Base-by-base conservation (phyloP, 2,113 vertebrate genomes). In the Cryptotis parvus region DNA sequence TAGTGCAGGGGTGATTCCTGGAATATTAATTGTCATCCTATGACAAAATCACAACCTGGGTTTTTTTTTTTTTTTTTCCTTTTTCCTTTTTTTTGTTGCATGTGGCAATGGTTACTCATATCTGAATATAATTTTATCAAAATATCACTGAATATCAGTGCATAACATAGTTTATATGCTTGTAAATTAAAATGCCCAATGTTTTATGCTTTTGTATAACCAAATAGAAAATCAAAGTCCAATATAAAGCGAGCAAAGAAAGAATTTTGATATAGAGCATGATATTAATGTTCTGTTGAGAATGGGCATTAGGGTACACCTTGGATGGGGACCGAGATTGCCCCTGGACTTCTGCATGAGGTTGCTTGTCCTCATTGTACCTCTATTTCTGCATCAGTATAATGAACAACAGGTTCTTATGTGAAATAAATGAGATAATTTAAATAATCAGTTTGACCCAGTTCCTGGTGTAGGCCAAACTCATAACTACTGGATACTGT, bases 11-110 rank as follows among this genome's bases (percentile, higher is more conserved):
- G 65, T 75, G 87, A 87, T 82, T 95, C 90, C 77, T 70, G 35
- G 84, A 92, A 91, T 93, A 84, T 84, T 92, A 94, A 95, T 96
- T 93, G 84, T 93, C 87, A 87, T 89, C 89, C 72, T 58, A 35
- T 52, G 35, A 78, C 41, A 75, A 79, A 93, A 87, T 91, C 69
- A 81, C 73, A 89, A 93, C 72, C 73, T 74, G 81, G 49, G 16
- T 18, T 75, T 84, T 72, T 39, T 63, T 15, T n/a, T 41, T 9
- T 37, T 33, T 39, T 4, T 27, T 4, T 33, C 15, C 43, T 58
- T 49, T n/a, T n/a, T 63, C 33, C 49, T 79, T 49, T 49, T 77
- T 33, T 61, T 12, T 20, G 6, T 58, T 45, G 14, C 84, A 45
- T 87, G 43, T 87, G 55, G 84, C 33, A 72, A 33, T 41, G 90